phyloP scores from a whole-genome alignment of 2,797 vertebrate genomes.

The Bradypodion pumilum region DNA sequence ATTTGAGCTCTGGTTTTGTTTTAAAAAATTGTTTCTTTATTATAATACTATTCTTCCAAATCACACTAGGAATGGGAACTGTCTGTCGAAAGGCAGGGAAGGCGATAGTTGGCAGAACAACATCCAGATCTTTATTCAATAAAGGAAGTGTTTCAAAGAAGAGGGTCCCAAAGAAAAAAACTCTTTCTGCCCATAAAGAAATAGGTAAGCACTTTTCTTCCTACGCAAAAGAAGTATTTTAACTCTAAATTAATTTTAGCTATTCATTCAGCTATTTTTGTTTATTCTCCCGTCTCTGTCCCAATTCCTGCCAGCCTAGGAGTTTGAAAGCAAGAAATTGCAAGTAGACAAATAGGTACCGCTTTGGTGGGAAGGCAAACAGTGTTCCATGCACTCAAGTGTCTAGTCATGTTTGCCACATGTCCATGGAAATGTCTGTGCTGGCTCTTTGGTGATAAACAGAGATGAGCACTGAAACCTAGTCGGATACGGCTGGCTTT shows the following conservation, averaged over 20 bases:
- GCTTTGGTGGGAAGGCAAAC: too few relatives aligned
- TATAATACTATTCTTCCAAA: constrained; percentile 49
- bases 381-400: too few relatives aligned
- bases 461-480: too few relatives aligned
- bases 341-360: too few relatives aligned
- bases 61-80: constrained; percentile 65
- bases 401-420: too few relatives aligned
- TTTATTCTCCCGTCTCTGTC: background rate
- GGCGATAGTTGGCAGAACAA: constrained; percentile 51
- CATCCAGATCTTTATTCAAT: constrained; percentile 63
- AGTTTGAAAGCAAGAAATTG: too few relatives aligned
- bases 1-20: background rate
- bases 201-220: constrained; percentile 72
- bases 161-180: constrained; percentile 73
- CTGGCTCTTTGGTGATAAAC: too few relatives aligned
- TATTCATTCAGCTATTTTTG: background rate
- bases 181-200: constrained; percentile 65
- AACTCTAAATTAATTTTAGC: background rate
- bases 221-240: background rate
- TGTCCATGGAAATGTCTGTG: too few relatives aligned
- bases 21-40: background rate
- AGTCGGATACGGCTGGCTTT: too few relatives aligned
- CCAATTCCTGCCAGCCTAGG: too few relatives aligned
- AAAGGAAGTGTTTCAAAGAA: constrained; percentile 73
- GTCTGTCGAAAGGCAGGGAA: constrained; percentile 58